Evolutionary conservation across 2,888 invertebrate species (phyloP).

Genomic region (Tuberolachnus salignus): DNA sequence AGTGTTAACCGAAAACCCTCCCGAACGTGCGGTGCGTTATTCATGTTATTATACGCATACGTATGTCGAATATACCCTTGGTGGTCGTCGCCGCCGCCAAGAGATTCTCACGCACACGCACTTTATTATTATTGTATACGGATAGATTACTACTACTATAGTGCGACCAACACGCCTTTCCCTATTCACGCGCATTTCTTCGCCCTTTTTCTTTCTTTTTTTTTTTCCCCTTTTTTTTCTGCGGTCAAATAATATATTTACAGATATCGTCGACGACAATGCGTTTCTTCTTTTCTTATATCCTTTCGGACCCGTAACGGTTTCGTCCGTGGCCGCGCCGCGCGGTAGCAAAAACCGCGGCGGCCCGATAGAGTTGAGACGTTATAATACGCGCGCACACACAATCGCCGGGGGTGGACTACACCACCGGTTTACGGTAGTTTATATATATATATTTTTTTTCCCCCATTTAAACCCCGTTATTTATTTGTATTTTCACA

Average conservation of each 20-base stretch:
- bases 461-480: constrained; percentile 32
- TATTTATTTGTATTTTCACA: constrained; percentile 19
- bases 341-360: constrained; percentile 10
- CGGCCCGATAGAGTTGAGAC: constrained; percentile 34
- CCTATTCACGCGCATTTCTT: constrained; percentile 9
- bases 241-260: background rate
- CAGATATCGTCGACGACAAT: background rate
- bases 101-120: constrained; percentile 47
- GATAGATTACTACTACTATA: too few species aligned
- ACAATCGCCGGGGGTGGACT: constrained; percentile 30
- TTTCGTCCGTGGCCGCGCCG: too few species aligned
- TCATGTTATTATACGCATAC: too few species aligned
- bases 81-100: constrained; percentile 48
- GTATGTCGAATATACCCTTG: constrained; percentile 20
- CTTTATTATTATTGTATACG: background rate
- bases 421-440: constrained; percentile 3
- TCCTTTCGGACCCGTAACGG: constrained; percentile 50
- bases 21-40: background rate
- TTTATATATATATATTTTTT: too few species aligned
- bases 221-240: constrained; percentile 7
- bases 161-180: background rate
- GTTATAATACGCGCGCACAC: background rate
- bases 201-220: background rate
- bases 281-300: background rate
- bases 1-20: constrained; percentile 45